Evolutionary conservation across 2,113 vertebrate genomes (phyloP).

Genomic region (Gymnogyps californianus): DNA sequence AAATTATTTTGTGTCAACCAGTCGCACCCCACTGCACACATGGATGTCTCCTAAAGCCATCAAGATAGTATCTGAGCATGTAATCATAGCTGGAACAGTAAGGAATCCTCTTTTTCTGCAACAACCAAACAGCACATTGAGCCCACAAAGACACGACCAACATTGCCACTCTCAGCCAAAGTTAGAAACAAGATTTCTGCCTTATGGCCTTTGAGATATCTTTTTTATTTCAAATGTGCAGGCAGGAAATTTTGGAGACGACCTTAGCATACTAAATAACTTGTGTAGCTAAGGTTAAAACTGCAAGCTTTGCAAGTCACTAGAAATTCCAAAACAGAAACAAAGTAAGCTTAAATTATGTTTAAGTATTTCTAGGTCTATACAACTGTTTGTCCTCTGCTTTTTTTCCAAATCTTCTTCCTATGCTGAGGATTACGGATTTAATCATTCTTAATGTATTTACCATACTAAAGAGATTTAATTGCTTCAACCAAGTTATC

Average conservation of each 20-base stretch:
- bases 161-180: slow-evolving; percentile 40
- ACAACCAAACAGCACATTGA: slow-evolving; percentile 45
- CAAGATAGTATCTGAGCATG: slow-evolving; percentile 67
- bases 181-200: slow-evolving; percentile 44
- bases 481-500: not conserved
- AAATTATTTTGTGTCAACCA: slow-evolving; percentile 70
- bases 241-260: not conserved
- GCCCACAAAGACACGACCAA: slow-evolving; percentile 52
- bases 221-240: not conserved
- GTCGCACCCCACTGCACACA: slow-evolving; percentile 66
- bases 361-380: not conserved
- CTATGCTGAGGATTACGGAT: not conserved
- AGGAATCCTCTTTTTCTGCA: slow-evolving; percentile 66
- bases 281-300: not conserved
- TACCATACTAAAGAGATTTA: not conserved
- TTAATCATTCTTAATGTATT: not conserved
- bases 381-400: not conserved
- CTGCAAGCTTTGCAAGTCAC: not conserved
- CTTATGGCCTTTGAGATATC: slow-evolving; percentile 14
- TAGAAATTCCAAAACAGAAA: not conserved
- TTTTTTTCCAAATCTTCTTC: not conserved
- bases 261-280: not conserved
- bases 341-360: not conserved
- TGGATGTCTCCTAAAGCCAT: slow-evolving; percentile 71
- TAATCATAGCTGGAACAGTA: slow-evolving; percentile 71